Evolutionary conservation across 2,797 vertebrate genomes (phyloP), one percentile per base, ranked within the genome.

Genomic region (Ctenopoma kingsleyae): DNA sequence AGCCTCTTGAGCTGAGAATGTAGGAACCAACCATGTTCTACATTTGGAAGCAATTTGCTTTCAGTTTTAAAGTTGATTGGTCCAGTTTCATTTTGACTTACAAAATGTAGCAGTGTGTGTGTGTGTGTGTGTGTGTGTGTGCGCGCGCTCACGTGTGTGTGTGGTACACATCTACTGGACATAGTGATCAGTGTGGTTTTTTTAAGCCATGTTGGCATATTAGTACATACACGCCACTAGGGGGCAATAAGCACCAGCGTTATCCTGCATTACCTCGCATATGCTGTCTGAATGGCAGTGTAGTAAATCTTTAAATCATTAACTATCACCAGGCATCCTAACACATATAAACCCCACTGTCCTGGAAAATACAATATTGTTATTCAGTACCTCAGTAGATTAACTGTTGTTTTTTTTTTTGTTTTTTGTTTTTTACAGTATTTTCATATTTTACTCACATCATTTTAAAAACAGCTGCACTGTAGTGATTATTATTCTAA

Each of bases 211-310:
- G 17, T 19, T n/a, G n/a, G 3, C n/a, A 19, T 44, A 19, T 17
- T 43, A 12, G 2, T 8, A 44, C 8, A 3, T 8, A 44, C 43
- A 10, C 2, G 30, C 77, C 88, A 87, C 54, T 74, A 89, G 90
- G 71, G 85, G 87, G 76, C 77, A 30, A 11, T 60, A 69, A 22
- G 56, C 54, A 59, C 77, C 71, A 74, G 32, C 0, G 3, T 57
- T 69, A 64, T 44, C 1, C 5, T 12, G 3, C 17, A 41, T 70
- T 8, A 23, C n/a, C 48, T 16, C 8, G 36, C 48, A 6, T 25
- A 10, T 47, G 19, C 12, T 23, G n/a, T 22, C 53, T 67, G 53
- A 7, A 40, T 43, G 2, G 27, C 27, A n/a, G 12, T 8, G 35
- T 44, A 46, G 55, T n/a, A 23, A 20, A 30, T 49, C 4, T 41